Percentiles rank a stretch among this genome's conserved stretches.
phyloP scores from a whole-genome alignment of 2,113 vertebrate genomes.

The Catharus fuscescens region DNA sequence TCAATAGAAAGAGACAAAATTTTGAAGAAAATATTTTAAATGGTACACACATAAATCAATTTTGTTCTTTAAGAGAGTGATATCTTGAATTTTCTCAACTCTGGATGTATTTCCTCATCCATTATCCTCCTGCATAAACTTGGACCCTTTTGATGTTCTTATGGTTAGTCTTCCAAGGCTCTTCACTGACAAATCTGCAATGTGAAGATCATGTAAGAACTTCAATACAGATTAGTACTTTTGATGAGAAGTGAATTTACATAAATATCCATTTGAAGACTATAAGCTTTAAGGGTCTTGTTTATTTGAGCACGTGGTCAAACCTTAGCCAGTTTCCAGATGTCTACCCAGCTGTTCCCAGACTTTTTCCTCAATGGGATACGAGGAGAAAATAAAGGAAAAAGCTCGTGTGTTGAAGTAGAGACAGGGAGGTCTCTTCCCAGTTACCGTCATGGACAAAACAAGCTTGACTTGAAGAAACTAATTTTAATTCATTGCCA shows the following conservation, averaged over 20 bases:
- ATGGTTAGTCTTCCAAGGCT: not conserved
- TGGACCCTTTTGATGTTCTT: not conserved
- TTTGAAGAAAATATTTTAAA: not conserved
- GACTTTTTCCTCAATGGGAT: not conserved
- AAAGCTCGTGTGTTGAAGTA: accelerated
- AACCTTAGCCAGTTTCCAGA: not conserved
- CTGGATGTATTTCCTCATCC: not conserved
- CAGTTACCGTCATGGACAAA: accelerated
- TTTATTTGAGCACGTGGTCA: not conserved
- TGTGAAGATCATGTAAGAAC: not conserved
- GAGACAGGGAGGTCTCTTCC: not conserved
- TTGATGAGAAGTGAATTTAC: not conserved
- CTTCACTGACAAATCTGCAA: not conserved
- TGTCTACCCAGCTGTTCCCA: not conserved
- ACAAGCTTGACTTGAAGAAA: not conserved
- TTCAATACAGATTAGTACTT: not conserved
- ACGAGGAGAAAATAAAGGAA: accelerated
- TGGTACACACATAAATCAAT: not conserved
- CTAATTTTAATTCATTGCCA: not conserved
- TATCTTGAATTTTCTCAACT: not conserved
- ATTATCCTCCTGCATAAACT: accelerated
- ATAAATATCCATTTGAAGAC: not conserved
- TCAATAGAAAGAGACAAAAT: not conserved
- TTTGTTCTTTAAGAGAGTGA: not conserved
- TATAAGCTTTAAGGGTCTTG: not conserved